phyloP scores from a whole-genome alignment of 1,140 invertebrate species.

The Potamilus streckersoni region DNA sequence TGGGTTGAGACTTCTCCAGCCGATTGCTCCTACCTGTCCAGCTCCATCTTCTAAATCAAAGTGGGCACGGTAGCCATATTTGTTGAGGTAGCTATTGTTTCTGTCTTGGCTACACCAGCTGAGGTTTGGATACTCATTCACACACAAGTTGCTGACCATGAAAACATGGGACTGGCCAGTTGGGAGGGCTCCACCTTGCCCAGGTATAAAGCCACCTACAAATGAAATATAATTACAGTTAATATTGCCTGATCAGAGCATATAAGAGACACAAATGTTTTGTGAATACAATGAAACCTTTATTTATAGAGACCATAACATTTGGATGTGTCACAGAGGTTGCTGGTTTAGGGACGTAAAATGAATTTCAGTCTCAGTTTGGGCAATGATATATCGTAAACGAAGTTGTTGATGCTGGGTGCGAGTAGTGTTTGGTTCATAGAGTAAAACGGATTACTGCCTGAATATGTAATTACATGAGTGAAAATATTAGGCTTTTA shows the following conservation, averaged over 20 bases:
- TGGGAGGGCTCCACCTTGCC: constrained; percentile 26
- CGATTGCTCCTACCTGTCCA: constrained; percentile 24
- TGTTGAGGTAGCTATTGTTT: constrained; percentile 24
- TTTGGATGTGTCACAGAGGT: neutral
- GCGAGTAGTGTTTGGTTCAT: no score
- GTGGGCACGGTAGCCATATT: constrained; percentile 46
- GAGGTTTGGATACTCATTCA: constrained; percentile 39
- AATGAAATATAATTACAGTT: neutral
- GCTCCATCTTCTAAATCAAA: constrained; percentile 52
- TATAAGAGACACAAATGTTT: neutral
- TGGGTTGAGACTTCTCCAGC: constrained; percentile 46
- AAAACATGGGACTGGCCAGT: constrained; percentile 31
- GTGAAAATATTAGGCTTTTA: no score
- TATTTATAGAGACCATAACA: no score
- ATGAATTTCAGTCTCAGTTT: no score
- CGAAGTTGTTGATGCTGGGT: no score
- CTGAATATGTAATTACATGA: no score
- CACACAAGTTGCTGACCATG: constrained; percentile 53
- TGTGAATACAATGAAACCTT: no score
- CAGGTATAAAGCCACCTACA: constrained; percentile 44
- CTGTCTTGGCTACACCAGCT: constrained; percentile 46
- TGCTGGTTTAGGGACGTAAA: neutral
- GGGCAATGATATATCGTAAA: no score
- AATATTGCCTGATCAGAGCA: constrained; percentile 14
- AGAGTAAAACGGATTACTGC: no score